Evolutionary conservation across 2,888 invertebrate genomes (phyloP).

Genomic region (Lumbricus terrestris): DNA sequence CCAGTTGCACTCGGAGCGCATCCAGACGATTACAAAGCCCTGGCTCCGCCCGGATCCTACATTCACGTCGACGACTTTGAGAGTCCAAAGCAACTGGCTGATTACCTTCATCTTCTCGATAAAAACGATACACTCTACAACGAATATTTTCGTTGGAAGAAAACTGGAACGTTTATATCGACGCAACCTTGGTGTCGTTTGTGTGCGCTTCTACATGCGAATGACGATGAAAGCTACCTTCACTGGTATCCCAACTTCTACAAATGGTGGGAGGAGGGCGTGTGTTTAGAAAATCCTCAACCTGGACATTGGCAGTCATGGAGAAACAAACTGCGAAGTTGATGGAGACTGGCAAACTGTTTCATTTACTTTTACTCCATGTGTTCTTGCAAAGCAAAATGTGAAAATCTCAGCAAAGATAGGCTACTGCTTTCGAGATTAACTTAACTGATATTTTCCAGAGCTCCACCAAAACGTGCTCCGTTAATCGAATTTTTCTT

Average conservation of each 20-base stretch:
- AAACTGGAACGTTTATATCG: constrained; percentile 91
- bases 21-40: constrained; percentile 58
- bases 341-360: no score
- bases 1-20: constrained; percentile 40
- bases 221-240: neutral
- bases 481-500: no score
- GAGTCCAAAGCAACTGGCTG: constrained; percentile 80
- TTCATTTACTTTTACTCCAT: no score
- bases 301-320: neutral
- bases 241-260: neutral
- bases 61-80: constrained; percentile 94
- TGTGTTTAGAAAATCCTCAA: neutral
- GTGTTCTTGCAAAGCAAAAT: no score
- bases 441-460: no score
- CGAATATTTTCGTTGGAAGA: constrained; percentile 90
- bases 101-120: constrained; percentile 81
- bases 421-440: no score
- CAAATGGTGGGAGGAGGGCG: neutral
- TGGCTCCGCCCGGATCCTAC: constrained; percentile 85
- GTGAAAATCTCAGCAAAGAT: no score
- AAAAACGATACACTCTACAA: constrained; percentile 86
- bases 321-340: neutral
- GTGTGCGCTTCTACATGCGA: constrained; percentile 66
- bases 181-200: constrained; percentile 90
- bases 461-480: no score